Evolutionary conservation across 2,113 vertebrate genomes (phyloP).

Genomic region (Muntiacus reevesi): DNA sequence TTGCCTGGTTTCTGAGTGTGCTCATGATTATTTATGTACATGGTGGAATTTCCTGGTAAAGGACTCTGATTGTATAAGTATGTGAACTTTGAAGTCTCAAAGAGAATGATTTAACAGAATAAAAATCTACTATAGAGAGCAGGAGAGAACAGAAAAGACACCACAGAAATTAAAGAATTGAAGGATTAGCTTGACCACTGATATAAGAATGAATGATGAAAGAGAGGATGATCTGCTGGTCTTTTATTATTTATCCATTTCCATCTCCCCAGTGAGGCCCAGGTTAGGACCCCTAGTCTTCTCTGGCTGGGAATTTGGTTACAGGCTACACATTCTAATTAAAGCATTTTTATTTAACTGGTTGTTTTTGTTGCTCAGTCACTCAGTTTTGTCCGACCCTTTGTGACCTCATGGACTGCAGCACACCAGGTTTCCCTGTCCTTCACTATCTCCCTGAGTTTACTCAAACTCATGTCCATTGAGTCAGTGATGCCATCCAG

Average conservation of each 20-base stretch:
- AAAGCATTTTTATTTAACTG: background rate
- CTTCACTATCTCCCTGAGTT: background rate
- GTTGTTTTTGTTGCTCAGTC: background rate
- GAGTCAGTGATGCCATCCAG: background rate
- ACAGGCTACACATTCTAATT: too few relatives aligned
- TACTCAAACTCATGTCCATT: background rate
- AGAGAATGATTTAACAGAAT: background rate
- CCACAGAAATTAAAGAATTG: background rate
- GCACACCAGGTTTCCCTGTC: background rate
- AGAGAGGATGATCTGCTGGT: background rate
- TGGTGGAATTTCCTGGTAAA: background rate
- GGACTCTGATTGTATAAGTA: background rate
- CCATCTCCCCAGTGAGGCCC: background rate
- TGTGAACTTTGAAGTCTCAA: background rate
- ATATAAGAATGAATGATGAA: background rate
- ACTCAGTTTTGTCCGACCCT: rapidly evolving
- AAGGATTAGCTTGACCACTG: background rate
- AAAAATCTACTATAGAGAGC: background rate
- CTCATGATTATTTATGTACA: background rate
- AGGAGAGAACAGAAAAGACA: background rate
- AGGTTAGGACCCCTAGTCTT: background rate
- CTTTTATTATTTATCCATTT: background rate
- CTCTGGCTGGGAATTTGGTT: background rate
- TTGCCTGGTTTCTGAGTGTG: background rate
- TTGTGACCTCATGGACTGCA: background rate